Conservation (phyloP, 1,140 invertebrate species). For the Formica selysi region DNA sequence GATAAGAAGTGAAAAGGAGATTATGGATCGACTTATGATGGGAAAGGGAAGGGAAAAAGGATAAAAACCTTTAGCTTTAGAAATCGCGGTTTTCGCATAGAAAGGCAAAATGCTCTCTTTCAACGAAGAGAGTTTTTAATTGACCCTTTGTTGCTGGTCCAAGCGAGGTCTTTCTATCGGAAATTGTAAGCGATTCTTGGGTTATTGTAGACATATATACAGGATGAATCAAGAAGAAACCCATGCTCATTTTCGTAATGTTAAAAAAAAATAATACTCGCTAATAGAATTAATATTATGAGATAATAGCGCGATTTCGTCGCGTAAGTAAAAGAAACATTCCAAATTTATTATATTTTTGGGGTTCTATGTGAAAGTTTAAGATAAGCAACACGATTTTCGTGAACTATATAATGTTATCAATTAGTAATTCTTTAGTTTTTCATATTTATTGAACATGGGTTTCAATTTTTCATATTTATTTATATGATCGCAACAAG, state of each 20-base stretch:
- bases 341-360: not conserved
- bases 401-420: too few relatives aligned
- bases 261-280: not conserved
- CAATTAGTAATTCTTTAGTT: not conserved
- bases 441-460: not conserved
- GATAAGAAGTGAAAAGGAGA: not conserved
- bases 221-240: not conserved
- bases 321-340: not conserved
- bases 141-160: slow-evolving; percentile 31
- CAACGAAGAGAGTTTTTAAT: slow-evolving; percentile 48
- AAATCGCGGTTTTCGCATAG: slow-evolving; percentile 25
- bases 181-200: slow-evolving; percentile 6
- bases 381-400: too few relatives aligned
- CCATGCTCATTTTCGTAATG: not conserved
- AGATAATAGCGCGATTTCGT: not conserved
- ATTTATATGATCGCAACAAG: not conserved
- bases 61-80: slow-evolving; percentile 28
- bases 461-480: not conserved
- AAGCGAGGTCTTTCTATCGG: not conserved
- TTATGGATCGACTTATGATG: not conserved
- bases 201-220: not conserved
- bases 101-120: slow-evolving; percentile 6
- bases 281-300: not conserved
- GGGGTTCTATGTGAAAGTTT: too few relatives aligned
- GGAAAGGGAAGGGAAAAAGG: not conserved